Evolutionary conservation across 1,140 invertebrate genomes (phyloP).

Genomic region (Andrena cerasifolii): DNA sequence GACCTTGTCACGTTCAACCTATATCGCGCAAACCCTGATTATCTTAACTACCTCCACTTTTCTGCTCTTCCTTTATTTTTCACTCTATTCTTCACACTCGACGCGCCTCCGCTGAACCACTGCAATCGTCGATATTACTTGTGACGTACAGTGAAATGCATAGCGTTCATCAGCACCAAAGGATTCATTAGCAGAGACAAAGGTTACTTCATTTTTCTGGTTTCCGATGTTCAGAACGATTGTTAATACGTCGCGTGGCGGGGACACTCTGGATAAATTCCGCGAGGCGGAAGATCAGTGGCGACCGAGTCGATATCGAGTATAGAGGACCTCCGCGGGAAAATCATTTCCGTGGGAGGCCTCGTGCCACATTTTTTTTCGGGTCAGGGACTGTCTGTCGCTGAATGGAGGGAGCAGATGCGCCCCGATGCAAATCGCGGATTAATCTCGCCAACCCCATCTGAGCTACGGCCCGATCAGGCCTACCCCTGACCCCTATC

Average conservation of each 20-base stretch:
- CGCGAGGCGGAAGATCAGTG: background rate
- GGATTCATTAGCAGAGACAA: no score
- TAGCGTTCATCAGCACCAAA: no score
- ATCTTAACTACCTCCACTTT: no score
- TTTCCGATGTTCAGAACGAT: slow-evolving; percentile 5
- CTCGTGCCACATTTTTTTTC: slow-evolving; percentile 62
- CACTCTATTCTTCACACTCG: no score
- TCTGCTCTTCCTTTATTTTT: no score
- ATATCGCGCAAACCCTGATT: no score
- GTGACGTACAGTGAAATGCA: no score
- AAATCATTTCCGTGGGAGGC: slow-evolving; percentile 57
- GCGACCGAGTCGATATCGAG: background rate
- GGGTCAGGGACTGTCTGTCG: slow-evolving; percentile 70
- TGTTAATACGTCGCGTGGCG: background rate
- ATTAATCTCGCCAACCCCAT: slow-evolving; percentile 76
- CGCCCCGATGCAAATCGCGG: slow-evolving; percentile 77
- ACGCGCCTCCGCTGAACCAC: no score
- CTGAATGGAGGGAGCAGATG: slow-evolving; percentile 73
- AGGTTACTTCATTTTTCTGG: no score
- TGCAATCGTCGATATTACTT: no score
- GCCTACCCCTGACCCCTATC: slow-evolving; percentile 62
- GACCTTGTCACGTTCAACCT: no score
- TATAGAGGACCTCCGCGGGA: background rate
- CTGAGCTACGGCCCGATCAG: slow-evolving; percentile 35
- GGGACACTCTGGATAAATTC: background rate